Base-by-base conservation (phyloP, 1,140 invertebrate genomes). In the Bombus superbus region DNA sequence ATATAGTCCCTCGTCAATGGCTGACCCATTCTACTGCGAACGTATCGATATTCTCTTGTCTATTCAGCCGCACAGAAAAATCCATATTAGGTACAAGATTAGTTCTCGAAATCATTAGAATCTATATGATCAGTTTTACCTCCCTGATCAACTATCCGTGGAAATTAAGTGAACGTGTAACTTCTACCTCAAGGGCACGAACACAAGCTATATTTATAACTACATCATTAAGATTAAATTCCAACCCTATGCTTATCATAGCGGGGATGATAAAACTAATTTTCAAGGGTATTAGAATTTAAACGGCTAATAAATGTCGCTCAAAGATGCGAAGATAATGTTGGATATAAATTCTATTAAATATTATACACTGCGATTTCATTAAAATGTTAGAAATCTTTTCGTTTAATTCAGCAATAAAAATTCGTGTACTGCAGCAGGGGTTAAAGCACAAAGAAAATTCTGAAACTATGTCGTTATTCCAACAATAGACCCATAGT, bases 31-130 rank as follows among this genome's bases (percentile, higher is more conserved):
- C 38, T 28, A 71, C 74, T 44, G 47, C 11, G 35, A 69, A n/a
- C 40, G 28, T 35, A 59, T 71, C 38, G 64, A 77, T n/a, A 35
- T 42, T 64, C 72, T 40, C 42, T 22, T 22, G 25, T 28, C n/a
- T 32, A 44, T 35, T 77, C 74, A 59, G 15, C 74, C 53, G 13
- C 28, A 66, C 42, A 11, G 53, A 78, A 72, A 22, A 71, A 38
- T 22, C 40, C 13, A 38, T 44, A 79, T 79, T 57, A 79, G 25
- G 11, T n/a, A 66, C 59, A 71, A 77, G 77, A 84, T 84, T 78
- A 78, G 13, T 71, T 69, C 40, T 42, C 4, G 13, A 68, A 18
- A 83, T 66, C 32, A 40, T 71, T 47, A 11, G 2, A 44, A n/a
- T 25, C 4, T n/a, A 57, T 35, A 10, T 25, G 28, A 38, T 5